These are phyloP conservation scores for Pollachius pollachius DNA, from an alignment of 2,113 vertebrate genomes.

Conservation along the genomic window DNA sequence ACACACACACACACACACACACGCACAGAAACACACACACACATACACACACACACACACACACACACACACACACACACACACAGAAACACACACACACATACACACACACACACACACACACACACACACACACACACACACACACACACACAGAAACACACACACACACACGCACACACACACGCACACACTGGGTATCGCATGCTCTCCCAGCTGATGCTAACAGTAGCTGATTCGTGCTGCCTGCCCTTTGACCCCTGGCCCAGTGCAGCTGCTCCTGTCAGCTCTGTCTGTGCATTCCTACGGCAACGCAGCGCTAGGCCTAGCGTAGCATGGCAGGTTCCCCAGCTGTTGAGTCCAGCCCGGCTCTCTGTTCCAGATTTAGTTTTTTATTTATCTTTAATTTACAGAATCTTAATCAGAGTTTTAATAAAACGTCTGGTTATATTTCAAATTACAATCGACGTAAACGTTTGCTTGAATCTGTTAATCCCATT, in stretches of 20 bases:
- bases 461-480: too few species aligned
- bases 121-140: not conserved
- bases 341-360: constrained; percentile 36
- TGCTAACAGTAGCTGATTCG: constrained; percentile 69
- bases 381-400: constrained; percentile 37
- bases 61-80: not conserved
- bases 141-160: not conserved
- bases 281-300: constrained; percentile 53
- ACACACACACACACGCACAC: not conserved
- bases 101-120: constrained; percentile 3
- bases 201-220: constrained; percentile 45
- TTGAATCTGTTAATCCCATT: too few species aligned
- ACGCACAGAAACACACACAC: not conserved
- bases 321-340: constrained; percentile 28
- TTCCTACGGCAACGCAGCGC: constrained; percentile 41
- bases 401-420: constrained; percentile 5
- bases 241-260: constrained; percentile 53
- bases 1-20: not conserved
- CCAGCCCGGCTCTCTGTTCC: constrained; percentile 19
- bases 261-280: constrained; percentile 60
- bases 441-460: too few species aligned
- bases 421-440: too few species aligned
- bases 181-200: constrained; percentile 3
- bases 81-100: constrained; percentile 14
- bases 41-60: constrained; percentile 6